Percentiles rank a stretch among this genome's conserved stretches.
Evolutionary conservation across 1,140 invertebrate species (phyloP).

Genomic region (Brevipalpus yothersi): DNA sequence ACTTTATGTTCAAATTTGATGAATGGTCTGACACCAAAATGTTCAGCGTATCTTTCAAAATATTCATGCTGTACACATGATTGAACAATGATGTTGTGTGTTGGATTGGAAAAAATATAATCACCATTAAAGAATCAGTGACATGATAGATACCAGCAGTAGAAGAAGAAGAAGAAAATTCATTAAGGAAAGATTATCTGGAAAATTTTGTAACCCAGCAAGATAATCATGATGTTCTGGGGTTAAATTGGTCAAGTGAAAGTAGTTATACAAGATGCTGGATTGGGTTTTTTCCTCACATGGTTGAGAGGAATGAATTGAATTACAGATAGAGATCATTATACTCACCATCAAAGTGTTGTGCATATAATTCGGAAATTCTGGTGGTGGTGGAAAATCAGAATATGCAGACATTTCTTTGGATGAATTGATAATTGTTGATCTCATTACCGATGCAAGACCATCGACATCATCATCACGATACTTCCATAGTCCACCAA

Average conservation of each 20-base stretch:
- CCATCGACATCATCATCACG: constrained; percentile 17
- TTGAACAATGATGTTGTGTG: background rate
- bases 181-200: background rate
- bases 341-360: constrained; percentile 14
- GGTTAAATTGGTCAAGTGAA: background rate
- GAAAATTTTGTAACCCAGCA: background rate
- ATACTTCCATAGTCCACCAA: constrained; percentile 30
- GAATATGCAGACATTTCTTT: constrained; percentile 22
- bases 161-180: background rate
- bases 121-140: background rate
- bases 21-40: constrained; percentile 10
- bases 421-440: constrained; percentile 15
- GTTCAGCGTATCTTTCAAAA: constrained; percentile 17
- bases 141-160: background rate
- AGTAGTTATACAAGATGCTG: too few relatives aligned
- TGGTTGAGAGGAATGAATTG: too few relatives aligned
- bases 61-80: constrained; percentile 12
- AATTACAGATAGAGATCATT: too few relatives aligned
- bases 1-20: constrained; percentile 10
- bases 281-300: too few relatives aligned
- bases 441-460: constrained; percentile 14
- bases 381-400: constrained; percentile 19
- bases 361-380: constrained; percentile 20
- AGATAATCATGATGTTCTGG: background rate
- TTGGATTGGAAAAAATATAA: background rate